Conservation (phyloP, 2,113 vertebrate species). For the Merops nubicus region DNA sequence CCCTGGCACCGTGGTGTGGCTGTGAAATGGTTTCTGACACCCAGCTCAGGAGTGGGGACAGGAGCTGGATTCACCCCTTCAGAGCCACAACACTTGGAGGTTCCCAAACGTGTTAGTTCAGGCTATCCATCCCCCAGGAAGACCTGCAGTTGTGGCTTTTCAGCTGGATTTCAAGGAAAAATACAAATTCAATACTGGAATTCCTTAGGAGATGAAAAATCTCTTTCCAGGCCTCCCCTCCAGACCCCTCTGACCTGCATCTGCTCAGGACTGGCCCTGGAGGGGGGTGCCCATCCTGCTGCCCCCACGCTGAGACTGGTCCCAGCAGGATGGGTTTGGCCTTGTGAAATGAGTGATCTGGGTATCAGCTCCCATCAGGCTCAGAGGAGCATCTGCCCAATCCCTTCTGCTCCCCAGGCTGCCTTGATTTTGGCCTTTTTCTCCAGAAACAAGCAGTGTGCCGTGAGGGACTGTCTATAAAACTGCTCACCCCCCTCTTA, state of each 20-base stretch:
- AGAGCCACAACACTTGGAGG: not conserved
- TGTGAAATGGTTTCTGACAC: not conserved
- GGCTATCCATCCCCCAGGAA: not conserved
- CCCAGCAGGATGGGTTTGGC: not conserved
- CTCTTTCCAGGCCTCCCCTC: not conserved
- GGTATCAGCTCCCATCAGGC: no score
- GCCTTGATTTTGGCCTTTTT: not conserved
- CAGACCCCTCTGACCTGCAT: not conserved
- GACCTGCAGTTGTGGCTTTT: not conserved
- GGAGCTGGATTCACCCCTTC: not conserved
- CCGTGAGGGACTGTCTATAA: not conserved
- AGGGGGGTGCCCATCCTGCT: not conserved
- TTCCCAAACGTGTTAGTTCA: not conserved
- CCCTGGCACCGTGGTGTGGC: no score
- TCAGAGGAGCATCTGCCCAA: no score
- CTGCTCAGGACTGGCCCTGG: not conserved
- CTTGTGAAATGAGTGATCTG: not conserved
- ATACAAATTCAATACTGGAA: not conserved
- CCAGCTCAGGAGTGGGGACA: not conserved
- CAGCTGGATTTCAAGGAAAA: not conserved
- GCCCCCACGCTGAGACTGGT: accelerated
- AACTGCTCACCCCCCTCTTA: not conserved
- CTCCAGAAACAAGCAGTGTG: not conserved
- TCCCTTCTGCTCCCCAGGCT: not conserved
- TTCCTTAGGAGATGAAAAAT: not conserved